Base-by-base conservation (phyloP, 2,888 invertebrate species). In the Aleiodes alternator region DNA sequence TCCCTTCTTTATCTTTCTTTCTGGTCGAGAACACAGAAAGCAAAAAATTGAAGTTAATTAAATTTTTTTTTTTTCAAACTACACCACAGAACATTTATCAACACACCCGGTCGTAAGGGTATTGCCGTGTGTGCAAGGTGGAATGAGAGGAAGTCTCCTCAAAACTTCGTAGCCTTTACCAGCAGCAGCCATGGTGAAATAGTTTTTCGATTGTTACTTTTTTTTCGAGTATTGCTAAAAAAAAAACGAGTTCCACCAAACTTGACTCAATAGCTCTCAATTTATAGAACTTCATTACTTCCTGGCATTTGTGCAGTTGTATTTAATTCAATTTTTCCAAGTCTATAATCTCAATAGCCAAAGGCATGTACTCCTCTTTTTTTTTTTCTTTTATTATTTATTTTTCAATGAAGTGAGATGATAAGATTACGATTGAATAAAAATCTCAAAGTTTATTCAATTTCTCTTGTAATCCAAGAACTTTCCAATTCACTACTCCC, bases 61-160 rank as follows among this genome's bases (percentile, higher is more conserved):
- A 69, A 69, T 50, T 72, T 59, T 72, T 61, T 64, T 50, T 72
- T 59, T 72, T 61, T 64, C 14, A 61, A 64, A 16, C 23, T 55
- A 61, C 51, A 51, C 72, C 50, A 55, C 31, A 51, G 51, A 16
- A 72, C 53, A 64, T 72, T 72, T 72, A 61, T 61, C 61, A 61
- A 50, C 72, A 50, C 72, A 50, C 16, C 31, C 61, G 64, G 51
- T 38, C 9, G 43, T 48, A 43, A 43, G 43, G 43, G 43, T 43
- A 43, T 43, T 9, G 43, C 48, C n/a, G 11, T 48, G 11, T 48
- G 43, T 16, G 43, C 16, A n/a, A 23, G 61, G 64, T 64, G 48
- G 43, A 64, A 16, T 43, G 23, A 12, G n/a, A 12, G 14, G 3
- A 12, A 31, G 43, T 34, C 61, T 38, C 61, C 16, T 38, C 48